Evolutionary conservation across 2,113 vertebrate genomes (phyloP), one percentile per base, ranked within the genome.

Genomic region (Hyaena hyaena): DNA sequence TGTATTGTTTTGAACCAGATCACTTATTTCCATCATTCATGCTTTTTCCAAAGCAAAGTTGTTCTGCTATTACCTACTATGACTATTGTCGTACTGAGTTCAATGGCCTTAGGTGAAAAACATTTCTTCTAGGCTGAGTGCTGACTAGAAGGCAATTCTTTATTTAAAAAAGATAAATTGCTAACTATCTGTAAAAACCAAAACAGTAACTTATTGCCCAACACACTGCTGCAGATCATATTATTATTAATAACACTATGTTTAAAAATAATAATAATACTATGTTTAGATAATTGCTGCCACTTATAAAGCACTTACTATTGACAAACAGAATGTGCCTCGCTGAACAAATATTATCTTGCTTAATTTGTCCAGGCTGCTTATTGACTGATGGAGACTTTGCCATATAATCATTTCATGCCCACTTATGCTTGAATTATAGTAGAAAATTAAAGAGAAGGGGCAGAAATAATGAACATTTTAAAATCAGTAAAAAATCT

Each of bases 281-380:
- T 83, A 69, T 55, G 6, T 74, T 94, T 58, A 90, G 4, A 26
- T 43, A 82, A 81, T 45, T 79, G 7, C 53, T 94, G 15, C 12
- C 77, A 55, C 48, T 96, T 90, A 69, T 76, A 96, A 92, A 88
- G 12, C 23, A 81, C 26, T 84, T 93, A 87, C 4, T 45, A 83
- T 31, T 88, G 35, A 97, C 33, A 74, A 79, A 94, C 33, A 85
- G 39, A 77, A 80, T 80, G 23, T 0, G 33, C 39, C 89, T 48
- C 11, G 48, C 21, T 90, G n/a, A 53, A 65, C 2, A 91, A 74
- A 23, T 31, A 79, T 19, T 73, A 74, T 86, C 28, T 39, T 55
- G 50, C 16, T 82, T 84, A 97, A 93, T 93, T 82, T 95, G 90
- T 84, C 5, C 14, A 88, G 33, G 21, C 26, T 83, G 9, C 21